Conservation (phyloP, 2,888 invertebrate genomes). For the Andrena marginata region DNA sequence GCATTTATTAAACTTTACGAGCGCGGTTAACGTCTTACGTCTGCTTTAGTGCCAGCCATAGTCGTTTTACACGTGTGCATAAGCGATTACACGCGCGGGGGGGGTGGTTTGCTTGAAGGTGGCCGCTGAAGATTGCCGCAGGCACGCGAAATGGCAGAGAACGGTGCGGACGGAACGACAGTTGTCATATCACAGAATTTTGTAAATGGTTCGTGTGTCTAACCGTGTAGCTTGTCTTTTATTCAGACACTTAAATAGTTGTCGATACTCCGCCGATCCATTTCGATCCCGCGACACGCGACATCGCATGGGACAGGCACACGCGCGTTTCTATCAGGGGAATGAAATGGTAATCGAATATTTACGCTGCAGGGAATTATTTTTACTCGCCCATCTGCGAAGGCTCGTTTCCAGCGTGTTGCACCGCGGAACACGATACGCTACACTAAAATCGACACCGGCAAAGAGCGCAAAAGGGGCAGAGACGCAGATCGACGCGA, state of each 20-base stretch:
- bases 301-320: not conserved
- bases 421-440: constrained; percentile 43
- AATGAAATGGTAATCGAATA: constrained; percentile 38
- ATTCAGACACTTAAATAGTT: not conserved
- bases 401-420: constrained; percentile 26
- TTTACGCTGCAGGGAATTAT: constrained; percentile 15
- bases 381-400: constrained; percentile 16
- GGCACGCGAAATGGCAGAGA: no score
- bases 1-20: no score
- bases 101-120: no score
- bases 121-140: no score
- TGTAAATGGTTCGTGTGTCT: no score
- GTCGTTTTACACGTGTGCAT: no score
- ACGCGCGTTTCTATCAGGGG: not conserved
- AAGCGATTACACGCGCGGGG: no score
- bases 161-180: no score
- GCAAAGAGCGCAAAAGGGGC: constrained; percentile 23
- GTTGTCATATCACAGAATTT: no score
- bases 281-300: not conserved
- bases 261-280: not conserved
- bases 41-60: no score
- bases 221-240: no score
- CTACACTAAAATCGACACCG: constrained; percentile 46
- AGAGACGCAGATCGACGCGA: constrained; percentile 21
- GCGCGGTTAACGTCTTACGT: no score